These are phyloP conservation scores for Gastrophryne carolinensis DNA, from an alignment of 2,797 vertebrate species.

Conservation along the genomic window DNA sequence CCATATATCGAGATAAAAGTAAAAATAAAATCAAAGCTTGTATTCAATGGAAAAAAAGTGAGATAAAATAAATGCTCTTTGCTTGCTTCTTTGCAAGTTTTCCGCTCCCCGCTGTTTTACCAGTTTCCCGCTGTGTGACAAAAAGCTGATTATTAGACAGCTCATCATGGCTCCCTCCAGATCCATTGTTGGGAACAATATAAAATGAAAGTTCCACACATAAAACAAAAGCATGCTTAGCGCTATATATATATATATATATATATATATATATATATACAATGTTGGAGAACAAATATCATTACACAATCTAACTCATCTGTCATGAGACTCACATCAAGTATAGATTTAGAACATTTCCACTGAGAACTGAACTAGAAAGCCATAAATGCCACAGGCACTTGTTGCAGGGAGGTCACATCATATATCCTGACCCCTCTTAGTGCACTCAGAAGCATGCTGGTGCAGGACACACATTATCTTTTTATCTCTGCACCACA, in stretches of 20 bases:
- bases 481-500: too few relatives aligned
- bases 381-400: not conserved
- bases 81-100: not conserved
- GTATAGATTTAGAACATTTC: slow-evolving; percentile 7
- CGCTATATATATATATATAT: too few relatives aligned
- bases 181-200: not conserved
- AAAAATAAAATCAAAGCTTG: slow-evolving; percentile 3
- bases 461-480: too few relatives aligned
- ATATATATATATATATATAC: too few relatives aligned
- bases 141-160: slow-evolving; percentile 8
- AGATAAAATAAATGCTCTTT: slow-evolving; percentile 22
- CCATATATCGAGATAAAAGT: not conserved
- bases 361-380: not conserved
- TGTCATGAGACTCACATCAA: not conserved
- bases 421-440: too few relatives aligned
- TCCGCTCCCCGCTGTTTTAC: slow-evolving; percentile 9
- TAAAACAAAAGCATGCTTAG: not conserved
- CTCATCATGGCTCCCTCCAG: not conserved
- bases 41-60: not conserved
- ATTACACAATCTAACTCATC: not conserved
- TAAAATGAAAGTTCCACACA: not conserved
- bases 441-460: too few relatives aligned
- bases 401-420: too few relatives aligned
- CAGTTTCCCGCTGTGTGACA: not conserved
- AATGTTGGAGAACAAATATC: too few relatives aligned